Evolutionary conservation across 2,113 vertebrate species (phyloP), one percentile per base, ranked within the genome.

Genomic region (Notothenia coriiceps): DNA sequence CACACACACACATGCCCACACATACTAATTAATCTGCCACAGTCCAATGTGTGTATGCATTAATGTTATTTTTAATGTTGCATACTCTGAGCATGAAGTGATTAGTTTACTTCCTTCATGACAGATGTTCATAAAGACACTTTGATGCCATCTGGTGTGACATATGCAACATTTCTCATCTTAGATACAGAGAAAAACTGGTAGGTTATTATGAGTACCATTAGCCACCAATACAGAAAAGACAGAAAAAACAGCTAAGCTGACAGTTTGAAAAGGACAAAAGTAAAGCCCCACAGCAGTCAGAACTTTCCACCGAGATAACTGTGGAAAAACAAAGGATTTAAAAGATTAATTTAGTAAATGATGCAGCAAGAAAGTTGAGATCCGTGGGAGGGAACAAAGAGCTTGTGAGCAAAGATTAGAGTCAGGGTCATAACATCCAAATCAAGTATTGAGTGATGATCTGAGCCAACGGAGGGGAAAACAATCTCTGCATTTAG

Each of bases 341-440:
- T 65, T 65, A 43, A 62, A 66, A 66, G 67, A 71, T 74, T 74
- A 64, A 15, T 43, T 35, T 20, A 56, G 57, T 67, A 56, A 81
- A 70, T 65, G 50, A 61, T 69, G 57, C 57, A 29, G 62, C 74
- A 29, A 43, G 9, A 25, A 74, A 18, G 57, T 62, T 51, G 55
- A 50, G 35, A 82, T 11, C 50, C 54, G 68, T 56, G 15, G 20
- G 25, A 11, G 20, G 25, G 22, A 82, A 80, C 69, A 70, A 69
- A 81, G 35, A 75, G 47, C 61, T 61, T 80, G 70, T 64, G 74
- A 51, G 33, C 52, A 70, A 55, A 71, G 22, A 62, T n/a, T 4
- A 18, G 35, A 50, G 43, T 12, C 11, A 12, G 14, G 43, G 65
- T 78, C 33, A 66, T 13, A 22, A 57, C 46, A 9, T 70, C 5